Percentiles rank a stretch among this genome's conserved stretches.
Conservation (phyloP, 1,140 invertebrate genomes). For the Batillaria attramentaria region DNA sequence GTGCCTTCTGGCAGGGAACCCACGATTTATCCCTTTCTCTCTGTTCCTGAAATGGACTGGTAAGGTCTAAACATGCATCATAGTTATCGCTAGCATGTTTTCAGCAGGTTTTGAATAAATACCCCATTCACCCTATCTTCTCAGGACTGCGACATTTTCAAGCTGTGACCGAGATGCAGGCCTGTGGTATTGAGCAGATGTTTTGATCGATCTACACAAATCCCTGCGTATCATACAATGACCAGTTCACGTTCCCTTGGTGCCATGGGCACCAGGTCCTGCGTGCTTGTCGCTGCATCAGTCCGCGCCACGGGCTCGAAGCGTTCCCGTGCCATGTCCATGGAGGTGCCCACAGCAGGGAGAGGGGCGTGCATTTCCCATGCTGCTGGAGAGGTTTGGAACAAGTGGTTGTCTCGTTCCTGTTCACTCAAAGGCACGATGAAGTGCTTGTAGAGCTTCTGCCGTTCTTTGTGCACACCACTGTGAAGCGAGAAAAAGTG, state of each 20-base stretch:
- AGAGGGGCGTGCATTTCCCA: constrained; percentile 22
- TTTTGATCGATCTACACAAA: background rate
- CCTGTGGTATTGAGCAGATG: no score
- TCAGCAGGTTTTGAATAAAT: background rate
- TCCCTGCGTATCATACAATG: background rate
- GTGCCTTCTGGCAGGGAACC: no score
- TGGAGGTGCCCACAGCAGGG: constrained; percentile 14
- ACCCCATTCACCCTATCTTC: no score
- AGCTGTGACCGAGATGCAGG: background rate
- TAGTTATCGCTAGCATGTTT: no score
- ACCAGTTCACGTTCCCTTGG: background rate
- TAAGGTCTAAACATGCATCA: no score
- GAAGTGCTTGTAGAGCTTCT: constrained; percentile 47
- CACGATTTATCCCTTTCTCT: no score
- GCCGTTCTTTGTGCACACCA: constrained; percentile 59
- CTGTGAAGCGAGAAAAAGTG: constrained; percentile 48
- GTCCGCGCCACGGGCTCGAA: background rate
- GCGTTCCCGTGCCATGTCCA: background rate
- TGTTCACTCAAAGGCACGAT: constrained; percentile 54
- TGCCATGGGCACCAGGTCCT: background rate
- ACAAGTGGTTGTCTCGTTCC: constrained; percentile 64
- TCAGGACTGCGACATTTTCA: background rate
- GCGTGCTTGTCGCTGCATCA: background rate
- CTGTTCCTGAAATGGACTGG: no score
- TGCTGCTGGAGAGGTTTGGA: constrained; percentile 43